Evolutionary conservation across 2,888 invertebrate species (phyloP).

Genomic region (Xylota segnis): DNA sequence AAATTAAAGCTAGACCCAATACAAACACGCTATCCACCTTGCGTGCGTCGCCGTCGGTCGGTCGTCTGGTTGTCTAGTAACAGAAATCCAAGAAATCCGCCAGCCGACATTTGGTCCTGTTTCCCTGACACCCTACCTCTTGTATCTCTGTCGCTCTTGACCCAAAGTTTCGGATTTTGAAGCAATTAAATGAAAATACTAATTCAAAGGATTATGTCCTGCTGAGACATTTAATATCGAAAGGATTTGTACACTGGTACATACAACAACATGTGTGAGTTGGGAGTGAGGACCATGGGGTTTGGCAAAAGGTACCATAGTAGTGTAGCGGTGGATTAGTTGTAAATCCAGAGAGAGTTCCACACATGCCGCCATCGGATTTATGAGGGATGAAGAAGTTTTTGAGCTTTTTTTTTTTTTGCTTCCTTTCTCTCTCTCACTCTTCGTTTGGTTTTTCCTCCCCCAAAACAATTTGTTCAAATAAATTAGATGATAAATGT

Average conservation of each 20-base stretch:
- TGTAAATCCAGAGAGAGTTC: slow-evolving; percentile 53
- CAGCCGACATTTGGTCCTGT: slow-evolving; percentile 51
- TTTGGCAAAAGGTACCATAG: slow-evolving; percentile 13
- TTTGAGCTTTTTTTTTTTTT: slow-evolving; percentile 31
- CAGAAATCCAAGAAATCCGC: slow-evolving; percentile 47
- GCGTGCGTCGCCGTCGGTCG: background rate
- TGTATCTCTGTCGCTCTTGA: slow-evolving; percentile 21
- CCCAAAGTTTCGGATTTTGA: slow-evolving; percentile 71
- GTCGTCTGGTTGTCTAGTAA: slow-evolving; percentile 1
- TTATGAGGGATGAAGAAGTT: slow-evolving; percentile 59
- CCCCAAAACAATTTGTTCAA: slow-evolving; percentile 61
- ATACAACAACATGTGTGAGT: slow-evolving; percentile 15
- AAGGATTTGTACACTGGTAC: slow-evolving; percentile 68
- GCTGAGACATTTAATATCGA: slow-evolving; percentile 78
- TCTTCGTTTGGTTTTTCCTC: slow-evolving; percentile 1
- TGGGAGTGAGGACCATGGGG: background rate
- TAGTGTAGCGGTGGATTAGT: slow-evolving; percentile 57
- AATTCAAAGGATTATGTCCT: slow-evolving; percentile 76
- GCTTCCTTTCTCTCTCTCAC: slow-evolving; percentile 7
- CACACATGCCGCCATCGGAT: slow-evolving; percentile 57
- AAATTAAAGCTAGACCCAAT: slow-evolving; percentile 66
- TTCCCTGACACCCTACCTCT: background rate
- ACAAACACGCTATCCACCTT: slow-evolving; percentile 39
- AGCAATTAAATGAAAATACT: slow-evolving; percentile 77
- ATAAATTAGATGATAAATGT: slow-evolving; percentile 70